phyloP scores from a whole-genome alignment of 2,113 vertebrate species.

The Micromys minutus region DNA sequence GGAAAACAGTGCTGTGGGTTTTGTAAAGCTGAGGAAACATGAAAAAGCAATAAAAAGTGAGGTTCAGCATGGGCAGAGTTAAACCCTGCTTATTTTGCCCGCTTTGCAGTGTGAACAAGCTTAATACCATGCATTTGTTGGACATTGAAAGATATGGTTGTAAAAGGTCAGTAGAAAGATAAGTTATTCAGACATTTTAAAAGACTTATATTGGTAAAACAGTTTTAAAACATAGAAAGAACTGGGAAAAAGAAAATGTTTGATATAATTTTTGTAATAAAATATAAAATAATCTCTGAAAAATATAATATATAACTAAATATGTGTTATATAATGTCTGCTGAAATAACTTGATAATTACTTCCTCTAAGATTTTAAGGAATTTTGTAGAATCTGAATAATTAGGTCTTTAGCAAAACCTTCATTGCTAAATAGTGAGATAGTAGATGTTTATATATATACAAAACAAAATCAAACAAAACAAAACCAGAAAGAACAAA shows the following conservation, averaged over 20 bases:
- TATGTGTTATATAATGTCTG: not conserved
- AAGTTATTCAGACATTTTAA: not conserved
- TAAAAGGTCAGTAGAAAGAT: not conserved
- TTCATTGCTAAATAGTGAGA: not conserved
- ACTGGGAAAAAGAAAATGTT: not conserved
- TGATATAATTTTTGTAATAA: not conserved
- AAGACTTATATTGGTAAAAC: not conserved
- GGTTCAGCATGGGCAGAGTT: not conserved
- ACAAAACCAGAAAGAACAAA: no score
- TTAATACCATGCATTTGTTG: not conserved
- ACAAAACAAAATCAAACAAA: no score
- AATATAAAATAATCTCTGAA: not conserved
- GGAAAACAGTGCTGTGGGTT: not conserved
- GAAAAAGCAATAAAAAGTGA: not conserved
- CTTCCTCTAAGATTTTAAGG: not conserved
- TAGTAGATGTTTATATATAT: no score
- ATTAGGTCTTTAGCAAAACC: not conserved
- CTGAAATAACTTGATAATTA: slow-evolving; percentile 17
- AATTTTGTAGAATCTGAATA: not conserved
- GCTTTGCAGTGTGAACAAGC: not conserved
- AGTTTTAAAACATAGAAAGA: not conserved
- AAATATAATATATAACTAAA: not conserved
- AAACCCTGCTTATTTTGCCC: not conserved
- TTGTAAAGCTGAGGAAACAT: not conserved
- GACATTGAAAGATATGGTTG: not conserved